Conservation (phyloP, 2,797 vertebrate species). For the Novumbra hubbsi region DNA sequence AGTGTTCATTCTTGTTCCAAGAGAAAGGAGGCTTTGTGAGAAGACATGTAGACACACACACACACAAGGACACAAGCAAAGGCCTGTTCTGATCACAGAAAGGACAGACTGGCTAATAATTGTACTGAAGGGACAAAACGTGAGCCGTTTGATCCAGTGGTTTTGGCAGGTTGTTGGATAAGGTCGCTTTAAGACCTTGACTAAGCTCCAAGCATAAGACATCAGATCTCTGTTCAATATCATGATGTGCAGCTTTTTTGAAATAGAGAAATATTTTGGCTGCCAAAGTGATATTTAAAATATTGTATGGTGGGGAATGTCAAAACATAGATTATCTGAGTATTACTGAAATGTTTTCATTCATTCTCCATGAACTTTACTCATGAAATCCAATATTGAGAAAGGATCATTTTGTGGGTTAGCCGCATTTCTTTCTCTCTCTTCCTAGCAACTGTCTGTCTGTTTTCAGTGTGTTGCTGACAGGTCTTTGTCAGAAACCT, state of each 20-base stretch:
- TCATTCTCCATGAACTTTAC: not conserved
- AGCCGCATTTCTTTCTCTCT: not conserved
- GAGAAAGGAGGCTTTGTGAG: not conserved
- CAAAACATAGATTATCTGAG: not conserved
- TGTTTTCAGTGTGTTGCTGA: conserved; percentile 24
- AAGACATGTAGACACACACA: not conserved
- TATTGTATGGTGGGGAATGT: not conserved
- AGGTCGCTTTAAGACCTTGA: not conserved
- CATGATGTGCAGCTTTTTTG: not conserved
- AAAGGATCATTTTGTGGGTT: not conserved
- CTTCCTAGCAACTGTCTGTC: conserved; percentile 15
- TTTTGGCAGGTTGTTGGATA: conserved; percentile 29
- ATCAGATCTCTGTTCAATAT: not conserved
- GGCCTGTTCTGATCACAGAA: conserved; percentile 33
- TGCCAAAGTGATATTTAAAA: not conserved
- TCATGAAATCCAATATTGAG: not conserved
- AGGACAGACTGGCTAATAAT: conserved; percentile 47
- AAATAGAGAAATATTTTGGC: not conserved
- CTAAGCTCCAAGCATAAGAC: not conserved
- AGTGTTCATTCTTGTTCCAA: conserved; percentile 28
- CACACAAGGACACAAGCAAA: not conserved
- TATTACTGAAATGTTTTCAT: not conserved
- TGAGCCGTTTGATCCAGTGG: conserved; percentile 26
- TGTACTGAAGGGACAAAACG: conserved; percentile 49
- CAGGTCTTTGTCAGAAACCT: conserved; percentile 46